Evolutionary conservation across 2,797 vertebrate species (phyloP), one percentile per base, ranked within the genome.

Genomic region (Trachops cirrhosus): DNA sequence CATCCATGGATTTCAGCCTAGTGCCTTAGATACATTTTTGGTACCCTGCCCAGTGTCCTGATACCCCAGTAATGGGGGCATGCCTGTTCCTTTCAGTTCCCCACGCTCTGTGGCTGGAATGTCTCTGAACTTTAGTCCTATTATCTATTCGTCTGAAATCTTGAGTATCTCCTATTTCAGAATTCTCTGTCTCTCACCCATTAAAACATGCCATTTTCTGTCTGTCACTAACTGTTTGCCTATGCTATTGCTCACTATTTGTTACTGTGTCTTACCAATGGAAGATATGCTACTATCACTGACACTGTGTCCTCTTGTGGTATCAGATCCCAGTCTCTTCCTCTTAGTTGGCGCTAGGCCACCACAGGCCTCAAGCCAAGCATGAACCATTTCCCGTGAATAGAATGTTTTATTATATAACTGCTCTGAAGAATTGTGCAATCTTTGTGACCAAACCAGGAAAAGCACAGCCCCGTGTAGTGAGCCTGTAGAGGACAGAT

Each of bases 391-490:
- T 96, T 82, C 74, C 75, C 15, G 1, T 4, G 16, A 85, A 29
- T 67, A 44, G 57, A 79, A 75, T 89, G 48, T 86, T 92, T 89
- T 68, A 54, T 91, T 75, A 95, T 62, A 41, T 34, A 91, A 77
- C 80, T 91, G 44, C 34, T 89, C 57, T 64, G n/a, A 86, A 93
- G 79, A 89, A 89, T 18, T 46, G 32, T 57, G 19, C 12, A 82
- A 64, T 62, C 16, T 16, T 91, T 88, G 83, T 41, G 37, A 89
- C 34, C 59, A 75, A 89, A 94, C 14, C 44, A 44, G 74, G 85
- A 75, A 89, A 71, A 67, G 46, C 44, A 95, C 22, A 91, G 73
- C 48, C 24, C 46, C 64, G 5, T 34, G 32, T 79, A 62, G 37
- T 85, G 67, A 89, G 67, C n/a, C 22, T 48, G 84, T 50, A 73